phyloP scores from a whole-genome alignment of 2,797 vertebrate genomes.

The Syngnathus rostellatus region DNA sequence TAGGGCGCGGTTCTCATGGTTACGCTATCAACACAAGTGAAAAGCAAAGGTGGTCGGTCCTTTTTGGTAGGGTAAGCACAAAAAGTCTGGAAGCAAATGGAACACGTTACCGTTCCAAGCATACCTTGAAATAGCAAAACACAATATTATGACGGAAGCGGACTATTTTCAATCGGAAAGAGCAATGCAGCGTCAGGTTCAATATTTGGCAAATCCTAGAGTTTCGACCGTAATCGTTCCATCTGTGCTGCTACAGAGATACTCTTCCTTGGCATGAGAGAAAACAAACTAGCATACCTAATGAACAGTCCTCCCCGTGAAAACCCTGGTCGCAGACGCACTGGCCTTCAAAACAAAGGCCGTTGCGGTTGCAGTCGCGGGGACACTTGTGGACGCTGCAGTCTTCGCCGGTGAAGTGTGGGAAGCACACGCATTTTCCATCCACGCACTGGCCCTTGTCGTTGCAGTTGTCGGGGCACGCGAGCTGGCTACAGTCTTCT shows the following conservation, averaged over 20 bases:
- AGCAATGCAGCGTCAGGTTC: not conserved
- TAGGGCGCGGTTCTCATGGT: not conserved
- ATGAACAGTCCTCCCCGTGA: constrained; percentile 72
- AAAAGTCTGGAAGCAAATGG: not conserved
- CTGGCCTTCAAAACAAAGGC: constrained; percentile 75
- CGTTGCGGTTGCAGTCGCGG: constrained; percentile 71
- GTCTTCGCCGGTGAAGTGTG: constrained; percentile 68
- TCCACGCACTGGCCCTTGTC: constrained; percentile 74
- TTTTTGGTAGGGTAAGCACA: not conserved
- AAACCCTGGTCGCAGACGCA: constrained; percentile 80
- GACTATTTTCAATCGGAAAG: not conserved
- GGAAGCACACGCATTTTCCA: constrained; percentile 74
- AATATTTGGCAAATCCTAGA: too few relatives aligned
- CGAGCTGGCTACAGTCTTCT: constrained; percentile 68
- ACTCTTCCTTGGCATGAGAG: too few relatives aligned
- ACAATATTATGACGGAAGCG: not conserved
- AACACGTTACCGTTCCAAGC: not conserved
- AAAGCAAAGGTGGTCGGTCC: constrained; percentile 2
- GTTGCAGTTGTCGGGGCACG: constrained; percentile 75
- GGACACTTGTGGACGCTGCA: constrained; percentile 74
- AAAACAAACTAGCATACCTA: constrained; percentile 48
- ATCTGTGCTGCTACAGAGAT: too few relatives aligned
- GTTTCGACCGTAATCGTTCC: too few relatives aligned
- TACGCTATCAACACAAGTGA: not conserved
- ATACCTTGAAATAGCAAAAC: not conserved